These are phyloP conservation scores for Trachemys scripta DNA, from an alignment of 2,113 vertebrate genomes.

Conservation along the genomic window DNA sequence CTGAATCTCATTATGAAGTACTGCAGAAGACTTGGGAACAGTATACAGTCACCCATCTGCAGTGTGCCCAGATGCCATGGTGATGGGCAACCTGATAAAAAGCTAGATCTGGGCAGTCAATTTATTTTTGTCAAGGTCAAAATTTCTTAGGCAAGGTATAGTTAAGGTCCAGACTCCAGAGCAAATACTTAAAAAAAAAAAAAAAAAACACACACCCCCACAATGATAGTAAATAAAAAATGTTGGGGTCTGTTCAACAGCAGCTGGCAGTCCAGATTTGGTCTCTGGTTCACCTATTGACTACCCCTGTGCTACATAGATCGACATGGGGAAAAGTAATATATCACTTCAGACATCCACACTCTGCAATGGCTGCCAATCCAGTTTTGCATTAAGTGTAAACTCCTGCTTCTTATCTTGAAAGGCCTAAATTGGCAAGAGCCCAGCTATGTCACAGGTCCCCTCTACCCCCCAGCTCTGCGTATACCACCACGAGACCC, in stretches of 20 bases:
- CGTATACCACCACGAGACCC: neutral
- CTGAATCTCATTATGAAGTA: neutral
- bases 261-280: too few species aligned
- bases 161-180: too few species aligned
- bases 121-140: too few species aligned
- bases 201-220: too few species aligned
- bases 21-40: neutral
- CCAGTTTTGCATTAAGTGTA: neutral
- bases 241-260: too few species aligned
- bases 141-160: too few species aligned
- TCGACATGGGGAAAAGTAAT: neutral
- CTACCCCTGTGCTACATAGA: too few species aligned
- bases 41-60: neutral
- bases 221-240: too few species aligned
- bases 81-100: neutral
- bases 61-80: neutral
- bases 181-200: too few species aligned
- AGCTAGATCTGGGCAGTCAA: too few species aligned
- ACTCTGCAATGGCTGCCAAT: neutral
- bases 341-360: neutral
- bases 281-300: too few species aligned
- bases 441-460: neutral
- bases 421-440: neutral
- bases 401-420: neutral
- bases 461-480: neutral